Percentiles rank a stretch among this genome's conserved stretches.
These are phyloP conservation scores for Neolamprologus falcicula DNA, from an alignment of 2,113 vertebrate species.

Conservation along the genomic window DNA sequence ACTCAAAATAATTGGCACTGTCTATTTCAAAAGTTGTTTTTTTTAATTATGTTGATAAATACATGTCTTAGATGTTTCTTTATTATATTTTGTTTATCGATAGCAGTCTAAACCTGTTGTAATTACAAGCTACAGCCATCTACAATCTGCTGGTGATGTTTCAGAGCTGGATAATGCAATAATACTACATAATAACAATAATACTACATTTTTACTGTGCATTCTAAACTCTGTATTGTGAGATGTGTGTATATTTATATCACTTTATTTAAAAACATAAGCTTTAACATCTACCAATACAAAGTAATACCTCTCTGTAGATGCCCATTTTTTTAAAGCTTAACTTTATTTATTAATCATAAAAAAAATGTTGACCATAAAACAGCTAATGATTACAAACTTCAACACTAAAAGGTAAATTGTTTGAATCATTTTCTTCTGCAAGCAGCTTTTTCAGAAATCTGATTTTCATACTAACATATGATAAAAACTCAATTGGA, in stretches of 20 bases:
- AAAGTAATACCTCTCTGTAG: background rate
- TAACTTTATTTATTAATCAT: background rate
- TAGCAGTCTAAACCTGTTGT: background rate
- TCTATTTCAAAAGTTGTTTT: accelerated
- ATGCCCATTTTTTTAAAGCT: background rate
- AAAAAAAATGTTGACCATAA: background rate
- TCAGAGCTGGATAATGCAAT: background rate
- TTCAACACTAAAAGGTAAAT: background rate
- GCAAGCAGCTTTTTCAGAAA: background rate
- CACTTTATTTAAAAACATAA: background rate
- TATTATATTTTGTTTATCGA: background rate
- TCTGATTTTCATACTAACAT: background rate
- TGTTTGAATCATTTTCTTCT: background rate
- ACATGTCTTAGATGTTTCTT: background rate
- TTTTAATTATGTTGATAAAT: accelerated
- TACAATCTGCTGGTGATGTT: background rate
- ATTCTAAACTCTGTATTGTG: background rate
- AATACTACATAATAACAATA: background rate
- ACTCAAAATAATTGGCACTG: background rate
- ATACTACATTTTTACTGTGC: accelerated
- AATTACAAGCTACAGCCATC: background rate
- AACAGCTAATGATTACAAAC: accelerated
- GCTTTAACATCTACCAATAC: background rate
- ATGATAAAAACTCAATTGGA: background rate
- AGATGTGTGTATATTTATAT: background rate